Base-by-base conservation (phyloP, 2,888 invertebrate genomes). In the Tineola bisselliella region DNA sequence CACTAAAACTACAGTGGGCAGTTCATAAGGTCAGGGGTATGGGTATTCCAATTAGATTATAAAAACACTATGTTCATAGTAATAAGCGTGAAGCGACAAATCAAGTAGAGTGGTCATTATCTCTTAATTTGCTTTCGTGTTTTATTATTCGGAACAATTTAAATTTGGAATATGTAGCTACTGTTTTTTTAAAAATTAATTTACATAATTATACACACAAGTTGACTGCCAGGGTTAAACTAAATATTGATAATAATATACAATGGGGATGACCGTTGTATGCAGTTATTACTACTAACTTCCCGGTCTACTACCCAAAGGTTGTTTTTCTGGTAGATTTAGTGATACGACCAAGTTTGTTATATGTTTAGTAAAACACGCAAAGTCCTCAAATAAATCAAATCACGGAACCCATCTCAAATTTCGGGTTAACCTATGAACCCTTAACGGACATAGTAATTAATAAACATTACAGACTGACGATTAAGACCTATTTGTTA, bases 71-170 rank as follows among this genome's bases (percentile, higher is more conserved):
- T 25, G 25, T 25, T 5, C 15, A n/a, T 13, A 15, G 17, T 48
- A 48, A 48, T 48, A 15, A 15, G 48, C 48, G 15, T 48, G 48
- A 48, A 48, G 48, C 48, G 48, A 17, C 48, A 48, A 48, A 17
- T 48, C 48, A 17, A 17, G 48, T 48, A 5, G 15, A 48, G 48
- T 17, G 17, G 48, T 48, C 48, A 48, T 48, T 48, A 48, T 48
- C 48, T 48, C 48, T 48, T 48, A 48, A 48, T 48, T 15, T 10
- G 1, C 15, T 48, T 48, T 48, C 17, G n/a, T 38, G 48, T 13
- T 48, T 48, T 48, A 48, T 48, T 48, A 48, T 15, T 48, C 48
- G 48, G 13, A 48, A 48, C 48, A 48, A 48, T 48, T 48, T 48
- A 15, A 48, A 48, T 48, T 48, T n/a, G 12, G 10, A 38, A 38